Percentiles rank a stretch among this genome's conserved stretches.
Conservation (phyloP, 2,113 vertebrate species). For the Syngnathus floridae region DNA sequence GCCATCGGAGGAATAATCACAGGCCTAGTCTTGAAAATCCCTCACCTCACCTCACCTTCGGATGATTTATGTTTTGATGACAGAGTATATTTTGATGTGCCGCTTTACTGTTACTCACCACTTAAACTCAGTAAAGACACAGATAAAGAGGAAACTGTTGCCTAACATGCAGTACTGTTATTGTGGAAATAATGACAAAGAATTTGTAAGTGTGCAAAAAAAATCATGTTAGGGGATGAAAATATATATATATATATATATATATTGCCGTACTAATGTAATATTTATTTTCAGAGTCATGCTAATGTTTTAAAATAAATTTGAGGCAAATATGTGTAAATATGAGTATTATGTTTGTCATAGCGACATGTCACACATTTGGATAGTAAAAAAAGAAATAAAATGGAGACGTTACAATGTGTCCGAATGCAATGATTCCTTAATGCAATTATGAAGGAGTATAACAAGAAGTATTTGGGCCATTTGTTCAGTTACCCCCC, state of each 20-base stretch:
- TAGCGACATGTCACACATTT: neutral
- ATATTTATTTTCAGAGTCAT: neutral
- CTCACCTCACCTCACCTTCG: slow-evolving; percentile 60
- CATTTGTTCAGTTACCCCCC: too few relatives aligned
- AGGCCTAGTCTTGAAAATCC: slow-evolving; percentile 63
- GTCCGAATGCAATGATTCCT: neutral
- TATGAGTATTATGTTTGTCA: neutral
- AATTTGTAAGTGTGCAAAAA: neutral
- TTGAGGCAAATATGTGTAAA: neutral
- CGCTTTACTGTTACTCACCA: slow-evolving; percentile 50
- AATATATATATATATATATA: too few relatives aligned
- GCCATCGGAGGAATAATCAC: slow-evolving; percentile 66
- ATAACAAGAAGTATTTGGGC: neutral
- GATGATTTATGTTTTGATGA: slow-evolving; percentile 76
- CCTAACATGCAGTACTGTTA: slow-evolving; percentile 2
- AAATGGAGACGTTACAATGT: neutral
- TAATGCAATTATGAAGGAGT: neutral
- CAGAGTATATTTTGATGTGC: slow-evolving; percentile 69
- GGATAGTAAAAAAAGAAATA: neutral
- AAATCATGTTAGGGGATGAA: neutral
- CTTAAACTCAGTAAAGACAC: slow-evolving; percentile 19
- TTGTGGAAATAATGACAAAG: neutral
- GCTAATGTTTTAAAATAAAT: neutral
- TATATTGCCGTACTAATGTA: neutral
- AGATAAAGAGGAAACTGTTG: slow-evolving; percentile 34